These are phyloP conservation scores for Noctua janthina DNA, from an alignment of 2,888 invertebrate genomes.

Conservation along the genomic window DNA sequence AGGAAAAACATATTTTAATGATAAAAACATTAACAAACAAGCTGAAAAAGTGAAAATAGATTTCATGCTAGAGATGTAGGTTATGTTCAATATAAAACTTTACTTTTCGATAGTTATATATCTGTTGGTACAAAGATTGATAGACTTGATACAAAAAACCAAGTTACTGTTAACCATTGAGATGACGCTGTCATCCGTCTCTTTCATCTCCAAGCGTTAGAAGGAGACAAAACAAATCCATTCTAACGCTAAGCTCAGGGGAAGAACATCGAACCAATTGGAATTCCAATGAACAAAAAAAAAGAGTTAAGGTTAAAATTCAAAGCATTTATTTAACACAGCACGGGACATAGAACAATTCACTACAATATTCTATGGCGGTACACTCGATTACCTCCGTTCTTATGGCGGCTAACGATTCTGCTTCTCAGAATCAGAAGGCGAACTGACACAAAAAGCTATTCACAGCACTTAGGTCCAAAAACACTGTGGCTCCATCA, in stretches of 20 bases:
- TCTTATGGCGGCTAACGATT: conserved; percentile 22
- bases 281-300: conserved; percentile 38
- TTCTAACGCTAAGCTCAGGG: conserved; percentile 51
- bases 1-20: background rate
- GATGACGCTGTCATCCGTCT: conserved; percentile 46
- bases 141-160: conserved; percentile 29
- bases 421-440: conserved; percentile 26
- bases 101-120: background rate
- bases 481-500: conserved; percentile 71
- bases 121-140: conserved; percentile 27
- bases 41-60: background rate
- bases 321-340: conserved; percentile 56
- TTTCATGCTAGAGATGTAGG: background rate
- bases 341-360: conserved; percentile 24
- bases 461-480: conserved; percentile 71
- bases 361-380: conserved; percentile 34
- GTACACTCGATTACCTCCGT: conserved; percentile 25
- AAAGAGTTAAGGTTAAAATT: conserved; percentile 34
- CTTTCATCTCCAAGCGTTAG: conserved; percentile 37
- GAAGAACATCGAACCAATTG: conserved; percentile 62
- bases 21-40: background rate
- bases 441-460: conserved; percentile 56
- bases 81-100: conserved; percentile 1
- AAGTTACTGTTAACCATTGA: conserved; percentile 46
- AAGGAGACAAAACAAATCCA: conserved; percentile 44